A percentile compares a stretch with the other conserved stretches of the same genome.
Conservation (phyloP, 2,113 vertebrate species). For the Epinephelus cyanopodus region DNA sequence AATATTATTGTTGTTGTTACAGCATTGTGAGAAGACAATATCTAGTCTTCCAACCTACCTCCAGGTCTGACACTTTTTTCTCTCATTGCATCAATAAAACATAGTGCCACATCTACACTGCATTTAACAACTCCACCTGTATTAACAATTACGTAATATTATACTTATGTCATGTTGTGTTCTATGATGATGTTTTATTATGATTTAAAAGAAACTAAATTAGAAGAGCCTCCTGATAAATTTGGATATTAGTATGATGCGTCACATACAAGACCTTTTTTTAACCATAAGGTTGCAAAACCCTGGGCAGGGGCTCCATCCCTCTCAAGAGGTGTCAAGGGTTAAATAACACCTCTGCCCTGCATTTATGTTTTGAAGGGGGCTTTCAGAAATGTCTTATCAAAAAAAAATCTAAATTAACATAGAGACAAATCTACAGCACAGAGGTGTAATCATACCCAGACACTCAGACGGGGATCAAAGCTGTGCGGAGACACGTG, state of each 20-base stretch:
- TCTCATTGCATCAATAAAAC: neutral
- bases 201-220: neutral
- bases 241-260: neutral
- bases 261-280: neutral
- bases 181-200: neutral
- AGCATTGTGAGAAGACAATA: neutral
- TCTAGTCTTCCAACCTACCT: neutral
- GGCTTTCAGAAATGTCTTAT: conserved; percentile 63
- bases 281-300: neutral
- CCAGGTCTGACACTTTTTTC: neutral
- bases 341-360: conserved; percentile 50
- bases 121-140: neutral
- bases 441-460: conserved; percentile 87
- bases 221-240: neutral
- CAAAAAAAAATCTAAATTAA: conserved; percentile 85
- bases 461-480: conserved; percentile 86
- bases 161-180: neutral
- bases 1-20: too few relatives aligned
- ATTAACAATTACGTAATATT: neutral
- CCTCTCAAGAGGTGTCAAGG: conserved; percentile 26
- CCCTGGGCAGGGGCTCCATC: neutral
- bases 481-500: conserved; percentile 83
- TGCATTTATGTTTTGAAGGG: conserved; percentile 50
- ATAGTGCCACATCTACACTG: neutral
- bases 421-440: conserved; percentile 87